Base-by-base conservation (phyloP, 2,113 vertebrate species). In the Phalacrocorax pelagicus region DNA sequence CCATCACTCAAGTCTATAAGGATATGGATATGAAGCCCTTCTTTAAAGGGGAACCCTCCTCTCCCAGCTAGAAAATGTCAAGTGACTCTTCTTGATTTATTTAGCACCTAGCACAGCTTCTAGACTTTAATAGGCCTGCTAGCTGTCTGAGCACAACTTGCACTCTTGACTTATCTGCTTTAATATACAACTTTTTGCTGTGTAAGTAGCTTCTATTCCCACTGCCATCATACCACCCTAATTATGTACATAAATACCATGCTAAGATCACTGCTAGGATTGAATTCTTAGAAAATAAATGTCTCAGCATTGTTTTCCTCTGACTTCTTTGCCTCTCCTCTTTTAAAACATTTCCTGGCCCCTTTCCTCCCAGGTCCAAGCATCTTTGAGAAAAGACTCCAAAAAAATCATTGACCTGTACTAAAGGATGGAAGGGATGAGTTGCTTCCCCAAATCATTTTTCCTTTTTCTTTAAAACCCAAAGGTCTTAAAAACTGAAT, bases 51-150 rank as follows among this genome's bases (percentile, higher is more conserved):
- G 79, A 96, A 65, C 47, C 19, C 65, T 88, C 82, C 92, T 97
- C 84, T 97, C 93, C 92, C 91, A 97, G 62, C 79, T 63, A 94
- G 92, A 94, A 80, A 97, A 92, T 54, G 62, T 94, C 94, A 98
- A 96, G 90, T 94, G 78, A 86, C 88, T 96, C 91, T 94, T 72
- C 81, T 78, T 87, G 36, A 91, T 93, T 96, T 88, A 78, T 55
- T 83, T 67, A 85, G 66, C 51, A 81, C 57, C 78, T 42, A 82
- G 38, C 27, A 82, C 40, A 87, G 52, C 36, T 72, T 82, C 57
- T 77, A 79, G 70, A 42, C 86, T 83, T 90, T 92, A 93, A 96
- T 2, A 94, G 92, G 81, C 44, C 93, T 86, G 86, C 81, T 12
- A 79, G 79, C 81, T 77, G 69, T 49, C 88, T 91, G 61, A 88